These are phyloP conservation scores for Mus spicilegus DNA, from an alignment of 2,113 vertebrate genomes.

Conservation along the genomic window DNA sequence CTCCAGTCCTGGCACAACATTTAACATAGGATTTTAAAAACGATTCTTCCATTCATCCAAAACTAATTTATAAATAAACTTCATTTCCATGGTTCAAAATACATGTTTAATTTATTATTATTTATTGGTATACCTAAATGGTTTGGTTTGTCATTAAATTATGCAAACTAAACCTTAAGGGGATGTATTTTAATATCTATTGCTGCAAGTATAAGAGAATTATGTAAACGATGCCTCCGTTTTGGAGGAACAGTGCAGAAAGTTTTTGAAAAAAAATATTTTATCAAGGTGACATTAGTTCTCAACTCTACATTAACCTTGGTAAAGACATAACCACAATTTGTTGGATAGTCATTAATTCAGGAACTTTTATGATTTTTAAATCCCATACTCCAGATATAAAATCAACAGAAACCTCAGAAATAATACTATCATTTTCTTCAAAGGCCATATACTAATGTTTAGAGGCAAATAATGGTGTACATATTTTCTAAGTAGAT, in stretches of 20 bases:
- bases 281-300: not conserved
- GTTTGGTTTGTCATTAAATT: constrained; percentile 32
- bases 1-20: not conserved
- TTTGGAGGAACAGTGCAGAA: not conserved
- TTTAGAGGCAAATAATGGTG: not conserved
- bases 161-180: constrained; percentile 39
- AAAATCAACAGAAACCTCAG: constrained; percentile 19
- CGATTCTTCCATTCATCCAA: not conserved
- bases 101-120: constrained; percentile 46
- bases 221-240: not conserved
- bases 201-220: not conserved
- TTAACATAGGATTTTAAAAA: constrained; percentile 26
- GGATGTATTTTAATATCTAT: constrained; percentile 38
- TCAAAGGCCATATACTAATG: not conserved
- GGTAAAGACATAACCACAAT: not conserved
- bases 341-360: constrained; percentile 7
- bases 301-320: constrained; percentile 3
- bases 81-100: constrained; percentile 55
- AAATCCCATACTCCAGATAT: not conserved
- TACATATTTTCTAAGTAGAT: not conserved
- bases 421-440: constrained; percentile 15
- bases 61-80: constrained; percentile 3
- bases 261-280: not conserved
- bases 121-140: constrained; percentile 37
- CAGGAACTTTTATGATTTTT: not conserved